Evolutionary conservation across 2,113 vertebrate genomes (phyloP).

Genomic region (Megaceryle maxima): DNA sequence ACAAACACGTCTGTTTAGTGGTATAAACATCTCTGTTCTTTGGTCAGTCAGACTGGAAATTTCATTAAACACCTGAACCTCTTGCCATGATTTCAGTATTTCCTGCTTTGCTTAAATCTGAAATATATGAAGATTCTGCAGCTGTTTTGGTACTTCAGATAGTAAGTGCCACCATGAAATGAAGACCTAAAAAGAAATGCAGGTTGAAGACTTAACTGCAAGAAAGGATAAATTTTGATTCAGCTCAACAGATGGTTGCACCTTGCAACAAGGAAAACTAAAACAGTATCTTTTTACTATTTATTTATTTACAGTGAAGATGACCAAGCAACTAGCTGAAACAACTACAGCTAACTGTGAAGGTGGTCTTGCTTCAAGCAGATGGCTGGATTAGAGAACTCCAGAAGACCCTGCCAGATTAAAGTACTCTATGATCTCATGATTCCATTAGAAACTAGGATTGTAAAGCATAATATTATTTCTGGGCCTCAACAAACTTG

Average conservation of each 20-base stretch:
- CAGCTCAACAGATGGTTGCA: rapidly evolving
- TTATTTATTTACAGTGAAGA: not conserved
- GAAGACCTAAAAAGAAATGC: not conserved
- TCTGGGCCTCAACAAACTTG: not conserved
- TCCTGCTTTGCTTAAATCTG: not conserved
- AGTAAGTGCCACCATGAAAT: not conserved
- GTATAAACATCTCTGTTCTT: not conserved
- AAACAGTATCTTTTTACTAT: not conserved
- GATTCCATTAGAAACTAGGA: not conserved
- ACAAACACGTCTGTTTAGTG: not conserved
- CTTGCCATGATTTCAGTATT: not conserved
- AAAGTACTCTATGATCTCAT: not conserved
- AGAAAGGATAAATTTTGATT: not conserved
- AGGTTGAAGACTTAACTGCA: not conserved
- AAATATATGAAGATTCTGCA: not conserved
- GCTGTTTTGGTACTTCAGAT: not conserved
- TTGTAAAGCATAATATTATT: not conserved
- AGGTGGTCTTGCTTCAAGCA: not conserved
- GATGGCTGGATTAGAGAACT: rapidly evolving
- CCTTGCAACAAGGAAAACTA: not conserved
- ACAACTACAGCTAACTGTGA: not conserved
- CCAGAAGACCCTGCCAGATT: not conserved
- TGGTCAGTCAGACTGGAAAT: not conserved
- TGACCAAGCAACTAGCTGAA: not conserved
- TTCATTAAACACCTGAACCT: not conserved